Evolutionary conservation across 2,888 invertebrate genomes (phyloP), one percentile per base, ranked within the genome.

Genomic region (Microplitis deprimator): DNA sequence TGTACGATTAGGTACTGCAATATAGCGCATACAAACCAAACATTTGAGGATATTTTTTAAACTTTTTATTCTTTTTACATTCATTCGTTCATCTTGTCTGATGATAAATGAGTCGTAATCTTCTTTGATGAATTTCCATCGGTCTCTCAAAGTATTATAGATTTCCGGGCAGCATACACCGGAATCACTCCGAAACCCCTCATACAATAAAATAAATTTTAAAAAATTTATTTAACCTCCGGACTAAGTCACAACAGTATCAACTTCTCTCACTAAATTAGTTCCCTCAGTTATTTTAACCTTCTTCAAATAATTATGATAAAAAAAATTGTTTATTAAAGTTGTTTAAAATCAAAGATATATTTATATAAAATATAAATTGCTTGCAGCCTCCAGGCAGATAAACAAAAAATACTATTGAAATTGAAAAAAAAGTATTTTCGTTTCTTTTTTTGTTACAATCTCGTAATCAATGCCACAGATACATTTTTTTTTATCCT

Each of bases 401-500:
- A 20, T 61, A 10, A 62, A 65, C n/a, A 65, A 64, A 60, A 73
- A 68, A 61, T 68, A 41, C 60, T 16, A 50, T 38, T 10, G 40
- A 65, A 68, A 50, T 38, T 10, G 40, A 65, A 68, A 73, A 68
- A 73, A 69, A 77, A 69, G 59, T 79, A 50, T 75, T 73, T 29
- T 29, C 29, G 29, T 29, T 29, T 29, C 29, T 29, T 29, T 29
- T 78, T 73, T 79, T 68, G 41, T 73, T 38, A 41, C 16, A 41
- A 40, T 64, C 76, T 78, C 75, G 76, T 70, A 77, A 81, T 81
- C 79, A 76, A 81, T 76, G 76, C 74, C 61, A 41, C 3, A 77
- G 76, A 67, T 29, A 68, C 60, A 76, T 72, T 77, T 79, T 79
- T 79, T 29, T 29, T 29, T 29, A 29, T 29, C 64, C 68, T 82